Percentiles rank a stretch among this genome's conserved stretches.
Evolutionary conservation across 2,888 invertebrate species (phyloP).

Genomic region (Eupithecia subfuscata): DNA sequence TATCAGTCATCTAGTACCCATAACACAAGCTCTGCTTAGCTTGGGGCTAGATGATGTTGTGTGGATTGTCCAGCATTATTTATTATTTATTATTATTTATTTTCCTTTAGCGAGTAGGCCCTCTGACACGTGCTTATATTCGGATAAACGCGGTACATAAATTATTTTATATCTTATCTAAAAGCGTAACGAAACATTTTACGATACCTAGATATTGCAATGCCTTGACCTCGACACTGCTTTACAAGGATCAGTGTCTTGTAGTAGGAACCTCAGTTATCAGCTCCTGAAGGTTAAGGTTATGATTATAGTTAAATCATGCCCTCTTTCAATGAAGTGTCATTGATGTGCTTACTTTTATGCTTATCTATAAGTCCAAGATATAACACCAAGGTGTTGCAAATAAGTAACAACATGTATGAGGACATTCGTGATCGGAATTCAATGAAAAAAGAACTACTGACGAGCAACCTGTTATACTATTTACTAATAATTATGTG

Average conservation of each 20-base stretch:
- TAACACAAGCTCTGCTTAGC: too few relatives aligned
- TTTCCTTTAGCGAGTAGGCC: too few relatives aligned
- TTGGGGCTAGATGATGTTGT: too few relatives aligned
- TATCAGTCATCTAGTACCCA: too few relatives aligned
- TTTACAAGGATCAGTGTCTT: slow-evolving; percentile 6
- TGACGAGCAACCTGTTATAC: slow-evolving; percentile 17
- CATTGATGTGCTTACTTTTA: slow-evolving; percentile 53
- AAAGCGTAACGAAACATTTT: background rate
- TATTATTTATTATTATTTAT: too few relatives aligned
- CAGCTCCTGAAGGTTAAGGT: slow-evolving; percentile 49
- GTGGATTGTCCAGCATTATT: too few relatives aligned
- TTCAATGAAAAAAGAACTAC: slow-evolving; percentile 27
- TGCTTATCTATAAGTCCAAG: slow-evolving; percentile 55
- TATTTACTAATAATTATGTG: slow-evolving; percentile 1
- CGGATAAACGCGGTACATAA: too few relatives aligned
- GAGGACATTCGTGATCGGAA: slow-evolving; percentile 47
- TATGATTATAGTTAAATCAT: slow-evolving; percentile 49
- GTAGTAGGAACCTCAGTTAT: background rate
- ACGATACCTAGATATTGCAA: slow-evolving; percentile 1
- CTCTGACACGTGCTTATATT: too few relatives aligned
- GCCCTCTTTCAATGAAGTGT: slow-evolving; percentile 47
- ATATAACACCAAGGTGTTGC: slow-evolving; percentile 52
- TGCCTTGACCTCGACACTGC: background rate
- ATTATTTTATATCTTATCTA: too few relatives aligned
- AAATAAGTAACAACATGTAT: slow-evolving; percentile 30